These are phyloP conservation scores for Siniperca scherzeri DNA, from an alignment of 2,797 vertebrate species.

Conservation along the genomic window DNA sequence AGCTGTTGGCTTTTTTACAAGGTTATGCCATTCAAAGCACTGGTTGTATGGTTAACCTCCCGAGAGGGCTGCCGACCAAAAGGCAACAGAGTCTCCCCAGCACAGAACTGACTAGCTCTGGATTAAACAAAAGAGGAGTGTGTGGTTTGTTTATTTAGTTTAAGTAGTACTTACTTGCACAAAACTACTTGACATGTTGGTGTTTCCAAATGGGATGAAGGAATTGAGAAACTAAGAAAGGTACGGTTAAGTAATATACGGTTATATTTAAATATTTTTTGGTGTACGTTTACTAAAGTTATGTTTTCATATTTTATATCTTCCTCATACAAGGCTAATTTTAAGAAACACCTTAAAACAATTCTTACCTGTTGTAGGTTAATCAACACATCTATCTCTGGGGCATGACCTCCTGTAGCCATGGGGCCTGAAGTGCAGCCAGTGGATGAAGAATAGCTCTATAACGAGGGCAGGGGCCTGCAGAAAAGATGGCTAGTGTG, in stretches of 20 bases:
- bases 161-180: neutral
- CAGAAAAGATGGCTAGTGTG: neutral
- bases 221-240: neutral
- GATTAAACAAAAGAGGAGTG: neutral
- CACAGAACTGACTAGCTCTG: neutral
- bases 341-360: neutral
- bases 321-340: neutral
- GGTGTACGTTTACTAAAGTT: neutral
- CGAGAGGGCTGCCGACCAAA: neutral
- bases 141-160: neutral
- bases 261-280: neutral
- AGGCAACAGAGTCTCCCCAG: constrained; percentile 5
- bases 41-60: neutral
- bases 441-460: constrained; percentile 30
- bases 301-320: neutral
- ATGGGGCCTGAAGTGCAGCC: constrained; percentile 79
- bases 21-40: neutral
- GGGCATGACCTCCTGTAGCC: constrained; percentile 87
- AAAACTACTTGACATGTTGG: neutral
- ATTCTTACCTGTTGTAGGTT: constrained; percentile 85
- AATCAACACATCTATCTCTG: constrained; percentile 84
- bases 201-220: neutral
- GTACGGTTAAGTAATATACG: too few species aligned
- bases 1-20: constrained; percentile 8
- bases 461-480: constrained; percentile 5